Evolutionary conservation across 2,797 vertebrate species (phyloP).

Genomic region (Antennarius maculatus): DNA sequence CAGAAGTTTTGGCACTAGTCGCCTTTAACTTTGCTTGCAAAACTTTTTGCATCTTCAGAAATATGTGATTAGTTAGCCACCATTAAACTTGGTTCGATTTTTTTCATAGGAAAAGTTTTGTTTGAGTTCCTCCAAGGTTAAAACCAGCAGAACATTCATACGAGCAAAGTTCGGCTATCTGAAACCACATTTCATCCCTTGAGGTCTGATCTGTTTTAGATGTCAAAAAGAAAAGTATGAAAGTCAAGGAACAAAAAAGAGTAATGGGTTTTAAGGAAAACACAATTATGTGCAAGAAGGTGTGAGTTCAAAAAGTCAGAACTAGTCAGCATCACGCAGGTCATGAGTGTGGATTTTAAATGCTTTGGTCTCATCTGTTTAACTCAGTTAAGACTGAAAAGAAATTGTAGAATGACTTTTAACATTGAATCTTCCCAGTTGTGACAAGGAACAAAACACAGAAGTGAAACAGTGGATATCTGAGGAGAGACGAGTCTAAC

Average conservation of each 20-base stretch:
- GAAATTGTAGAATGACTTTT: conserved; percentile 30
- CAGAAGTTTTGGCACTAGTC: neutral
- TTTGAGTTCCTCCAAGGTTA: neutral
- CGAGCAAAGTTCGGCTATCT: neutral
- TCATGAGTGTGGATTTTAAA: neutral
- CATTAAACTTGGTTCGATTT: neutral
- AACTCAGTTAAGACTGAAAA: neutral
- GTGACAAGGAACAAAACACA: conserved; percentile 25
- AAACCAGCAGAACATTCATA: too few relatives aligned
- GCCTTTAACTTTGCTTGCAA: too few relatives aligned
- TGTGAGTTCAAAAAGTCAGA: neutral
- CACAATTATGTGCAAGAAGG: neutral
- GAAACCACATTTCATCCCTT: neutral
- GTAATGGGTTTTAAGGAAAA: neutral
- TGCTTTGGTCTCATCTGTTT: neutral
- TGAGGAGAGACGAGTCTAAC: conserved; percentile 37
- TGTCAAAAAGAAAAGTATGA: neutral
- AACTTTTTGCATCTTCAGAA: too few relatives aligned
- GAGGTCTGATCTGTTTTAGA: neutral
- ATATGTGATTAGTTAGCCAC: neutral
- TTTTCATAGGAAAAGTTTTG: neutral
- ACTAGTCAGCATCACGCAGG: conserved; percentile 5
- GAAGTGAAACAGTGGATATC: conserved; percentile 22
- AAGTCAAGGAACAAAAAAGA: neutral
- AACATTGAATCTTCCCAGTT: conserved; percentile 30